phyloP scores from a whole-genome alignment of 2,888 invertebrate genomes.

The Netelia inedita region DNA sequence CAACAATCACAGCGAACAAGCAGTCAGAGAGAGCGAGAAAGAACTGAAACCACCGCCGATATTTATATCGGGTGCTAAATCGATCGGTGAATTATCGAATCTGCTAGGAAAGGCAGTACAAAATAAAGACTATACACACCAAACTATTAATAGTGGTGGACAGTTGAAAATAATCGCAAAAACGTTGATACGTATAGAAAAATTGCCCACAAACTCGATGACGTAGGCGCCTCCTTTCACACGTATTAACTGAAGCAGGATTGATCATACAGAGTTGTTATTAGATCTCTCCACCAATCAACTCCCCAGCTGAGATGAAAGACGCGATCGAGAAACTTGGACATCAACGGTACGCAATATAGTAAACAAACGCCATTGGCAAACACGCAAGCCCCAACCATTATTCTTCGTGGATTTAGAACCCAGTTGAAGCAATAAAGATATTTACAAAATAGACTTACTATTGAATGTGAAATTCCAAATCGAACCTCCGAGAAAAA shows the following conservation, averaged over 20 bases:
- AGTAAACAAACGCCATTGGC: conserved; percentile 56
- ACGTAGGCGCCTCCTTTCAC: conserved; percentile 38
- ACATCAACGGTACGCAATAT: conserved; percentile 64
- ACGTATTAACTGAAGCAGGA: conserved; percentile 66
- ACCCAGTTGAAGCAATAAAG: conserved; percentile 61
- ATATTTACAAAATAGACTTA: conserved; percentile 59
- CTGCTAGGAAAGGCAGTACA: conserved; percentile 27
- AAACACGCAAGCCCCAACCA: conserved; percentile 60
- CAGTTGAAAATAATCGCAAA: conserved; percentile 57
- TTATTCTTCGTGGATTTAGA: conserved; percentile 67
- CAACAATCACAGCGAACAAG: conserved; percentile 35
- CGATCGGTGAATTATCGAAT: conserved; percentile 43
- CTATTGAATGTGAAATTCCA: conserved; percentile 53
- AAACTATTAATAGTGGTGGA: conserved; percentile 46
- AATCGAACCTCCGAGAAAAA: conserved; percentile 57
- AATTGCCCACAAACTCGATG: conserved; percentile 36
- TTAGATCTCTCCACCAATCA: conserved; percentile 63
- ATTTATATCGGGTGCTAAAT: conserved; percentile 52
- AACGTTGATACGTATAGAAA: conserved; percentile 52
- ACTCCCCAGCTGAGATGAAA: conserved; percentile 59
- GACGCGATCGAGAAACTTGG: conserved; percentile 56
- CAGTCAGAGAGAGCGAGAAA: conserved; percentile 30
- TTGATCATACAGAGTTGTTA: conserved; percentile 61
- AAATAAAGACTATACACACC: conserved; percentile 46
- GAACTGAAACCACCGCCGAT: conserved; percentile 4